Base-by-base conservation (phyloP, 2,113 vertebrate genomes). In the Orientallactaga bullata region DNA sequence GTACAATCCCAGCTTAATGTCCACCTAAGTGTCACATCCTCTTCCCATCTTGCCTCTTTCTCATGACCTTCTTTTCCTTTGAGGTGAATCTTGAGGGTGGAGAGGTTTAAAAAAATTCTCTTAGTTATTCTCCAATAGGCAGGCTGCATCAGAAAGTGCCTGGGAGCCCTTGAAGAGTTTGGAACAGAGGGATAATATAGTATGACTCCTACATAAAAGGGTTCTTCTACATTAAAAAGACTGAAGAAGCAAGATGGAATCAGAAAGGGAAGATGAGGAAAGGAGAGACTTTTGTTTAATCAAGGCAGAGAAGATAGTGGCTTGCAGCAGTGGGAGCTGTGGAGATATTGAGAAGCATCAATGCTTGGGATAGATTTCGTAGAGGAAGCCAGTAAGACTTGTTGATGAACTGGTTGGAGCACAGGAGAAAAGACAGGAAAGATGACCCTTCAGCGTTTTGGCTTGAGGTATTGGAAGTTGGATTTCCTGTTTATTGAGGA, bases 31-130 rank as follows among this genome's bases (percentile, higher is more conserved):
- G 84, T 83, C n/a, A 7, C 61, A 84, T 95, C 89, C 85, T 8
- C 83, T 96, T 94, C 86, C 89, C 89, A 90, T 60, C 79, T 77
- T 90, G 93, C 65, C 69, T 95, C 90, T 96, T 96, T 95, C 95
- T 94, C 92, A 92, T 96, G 95, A 93, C 92, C 95, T 90, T 61
- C 65, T 88, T 97, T 96, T 93, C 94, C 77, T 95, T 94, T 93
- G 93, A 87, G 96, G 79, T 89, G 89, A 66, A 78, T 47, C 42
- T 47, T 47, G 42, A 47, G 42, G 42, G 42, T 47, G 42, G 42
- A 47, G 42, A 47, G 42, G 42, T 47, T 47, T 47, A 47, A 47
- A 47, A 47, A 47, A 47, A 47, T 8, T 47, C 42, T 47, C 42
- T 47, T 47, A 47, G 8, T 8, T 47, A 47, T 47, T 47, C 42